These are phyloP conservation scores for Tokudaia muenninki DNA, from an alignment of 2,797 vertebrate species.

Conservation along the genomic window DNA sequence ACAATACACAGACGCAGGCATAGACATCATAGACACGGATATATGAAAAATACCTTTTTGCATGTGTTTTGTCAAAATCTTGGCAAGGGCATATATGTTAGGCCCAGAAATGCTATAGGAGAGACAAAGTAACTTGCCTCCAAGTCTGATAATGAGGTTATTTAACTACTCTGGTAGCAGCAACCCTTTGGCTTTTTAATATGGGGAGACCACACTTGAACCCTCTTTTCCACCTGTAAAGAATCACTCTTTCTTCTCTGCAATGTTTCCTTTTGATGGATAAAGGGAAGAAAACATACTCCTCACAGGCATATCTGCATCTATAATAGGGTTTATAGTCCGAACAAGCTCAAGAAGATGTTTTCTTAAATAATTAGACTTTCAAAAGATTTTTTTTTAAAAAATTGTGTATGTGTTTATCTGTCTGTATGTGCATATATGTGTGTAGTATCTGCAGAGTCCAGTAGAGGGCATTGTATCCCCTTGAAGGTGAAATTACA, in stretches of 20 bases:
- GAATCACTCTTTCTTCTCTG: slow-evolving; percentile 79
- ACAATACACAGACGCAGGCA: not conserved
- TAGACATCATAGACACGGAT: not conserved
- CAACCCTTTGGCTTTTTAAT: slow-evolving; percentile 31
- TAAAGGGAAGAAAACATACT: slow-evolving; percentile 44
- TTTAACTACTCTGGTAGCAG: slow-evolving; percentile 63
- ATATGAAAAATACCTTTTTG: slow-evolving; percentile 23
- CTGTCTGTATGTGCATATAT: not conserved
- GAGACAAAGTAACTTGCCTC: slow-evolving; percentile 57
- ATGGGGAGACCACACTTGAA: slow-evolving; percentile 72
- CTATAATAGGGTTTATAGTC: slow-evolving; percentile 63
- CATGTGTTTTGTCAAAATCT: slow-evolving; percentile 30
- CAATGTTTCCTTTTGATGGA: slow-evolving; percentile 82
- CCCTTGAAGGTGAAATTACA: not conserved
- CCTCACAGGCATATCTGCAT: not conserved
- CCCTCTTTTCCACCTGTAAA: slow-evolving; percentile 77
- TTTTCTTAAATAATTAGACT: not conserved
- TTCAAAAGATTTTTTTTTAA: not conserved
- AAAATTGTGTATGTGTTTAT: not conserved
- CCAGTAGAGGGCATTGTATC: not conserved
- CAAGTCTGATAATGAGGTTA: slow-evolving; percentile 54
- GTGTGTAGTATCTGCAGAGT: not conserved
- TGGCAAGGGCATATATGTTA: not conserved
- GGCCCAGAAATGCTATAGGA: not conserved
- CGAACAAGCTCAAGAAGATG: slow-evolving; percentile 73